phyloP scores from a whole-genome alignment of 2,888 invertebrate species.

The Cataglyphis rosenhaueri region DNA sequence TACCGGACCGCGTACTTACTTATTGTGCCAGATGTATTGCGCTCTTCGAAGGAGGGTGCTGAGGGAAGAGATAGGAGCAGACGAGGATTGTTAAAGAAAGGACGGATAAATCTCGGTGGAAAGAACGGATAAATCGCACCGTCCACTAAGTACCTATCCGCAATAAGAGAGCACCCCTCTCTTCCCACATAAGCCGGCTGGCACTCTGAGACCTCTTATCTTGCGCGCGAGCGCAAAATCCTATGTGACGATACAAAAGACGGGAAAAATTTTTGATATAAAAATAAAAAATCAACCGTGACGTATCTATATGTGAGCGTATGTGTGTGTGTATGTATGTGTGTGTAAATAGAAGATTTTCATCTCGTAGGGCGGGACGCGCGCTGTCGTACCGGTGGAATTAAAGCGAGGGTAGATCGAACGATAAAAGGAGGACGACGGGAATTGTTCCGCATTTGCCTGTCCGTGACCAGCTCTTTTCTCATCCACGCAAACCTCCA shows the following conservation, averaged over 20 bases:
- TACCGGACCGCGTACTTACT: slow-evolving; percentile 57
- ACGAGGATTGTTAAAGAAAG: slow-evolving; percentile 19
- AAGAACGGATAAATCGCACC: slow-evolving; percentile 63
- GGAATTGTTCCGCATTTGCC: slow-evolving; percentile 38
- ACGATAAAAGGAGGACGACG: slow-evolving; percentile 27
- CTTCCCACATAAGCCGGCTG: background rate
- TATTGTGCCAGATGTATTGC: slow-evolving; percentile 62
- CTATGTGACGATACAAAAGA: background rate
- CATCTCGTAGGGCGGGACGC: slow-evolving; percentile 4
- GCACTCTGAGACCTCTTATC: slow-evolving; percentile 7
- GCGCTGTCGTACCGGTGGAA: slow-evolving; percentile 19
- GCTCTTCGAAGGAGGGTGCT: slow-evolving; percentile 30
- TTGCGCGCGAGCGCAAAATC: slow-evolving; percentile 7
- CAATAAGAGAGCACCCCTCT: slow-evolving; percentile 29
- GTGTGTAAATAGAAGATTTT: slow-evolving; percentile 42
- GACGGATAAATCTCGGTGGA: slow-evolving; percentile 56
- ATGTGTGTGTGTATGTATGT: background rate
- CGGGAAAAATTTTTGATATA: slow-evolving; percentile 35
- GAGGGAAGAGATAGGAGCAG: background rate
- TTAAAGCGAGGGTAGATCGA: slow-evolving; percentile 39
- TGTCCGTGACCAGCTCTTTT: slow-evolving; percentile 26
- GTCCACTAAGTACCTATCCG: slow-evolving; percentile 52
- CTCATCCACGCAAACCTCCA: slow-evolving; percentile 15
- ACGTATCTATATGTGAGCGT: background rate
- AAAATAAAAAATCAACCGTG: slow-evolving; percentile 33